Conservation (phyloP, 2,113 vertebrate species). For the Macrotis lagotis region DNA sequence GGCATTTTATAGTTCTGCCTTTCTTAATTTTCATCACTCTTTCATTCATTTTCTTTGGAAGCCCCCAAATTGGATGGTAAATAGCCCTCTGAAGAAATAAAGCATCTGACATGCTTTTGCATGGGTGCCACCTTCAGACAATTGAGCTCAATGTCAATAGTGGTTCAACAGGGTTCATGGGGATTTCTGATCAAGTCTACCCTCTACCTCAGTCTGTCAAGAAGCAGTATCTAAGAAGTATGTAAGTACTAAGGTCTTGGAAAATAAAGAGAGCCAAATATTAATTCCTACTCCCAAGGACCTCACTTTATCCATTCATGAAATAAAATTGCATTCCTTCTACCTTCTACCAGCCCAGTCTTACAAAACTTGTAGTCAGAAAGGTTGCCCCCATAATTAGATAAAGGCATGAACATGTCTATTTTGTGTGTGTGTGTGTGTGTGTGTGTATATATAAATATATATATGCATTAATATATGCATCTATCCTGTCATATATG, state of each 20-base stretch:
- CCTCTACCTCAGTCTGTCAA: too few relatives aligned
- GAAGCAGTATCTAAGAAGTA: too few relatives aligned
- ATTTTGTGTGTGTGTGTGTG: not conserved
- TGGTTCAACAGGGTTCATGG: not conserved
- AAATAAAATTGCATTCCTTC: not conserved
- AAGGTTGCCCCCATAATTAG: not conserved
- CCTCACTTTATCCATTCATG: not conserved
- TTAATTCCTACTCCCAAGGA: not conserved
- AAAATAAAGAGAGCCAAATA: not conserved
- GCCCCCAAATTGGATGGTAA: not conserved
- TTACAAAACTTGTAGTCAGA: not conserved
- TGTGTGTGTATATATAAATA: too few relatives aligned
- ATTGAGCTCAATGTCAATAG: not conserved
- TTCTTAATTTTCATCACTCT: conserved; percentile 14
- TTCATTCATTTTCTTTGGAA: not conserved
- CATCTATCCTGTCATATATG: not conserved
- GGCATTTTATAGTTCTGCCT: not conserved
- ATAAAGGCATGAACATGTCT: not conserved
- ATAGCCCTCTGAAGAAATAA: conserved; percentile 7
- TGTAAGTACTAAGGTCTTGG: not conserved
- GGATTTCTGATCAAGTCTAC: not conserved
- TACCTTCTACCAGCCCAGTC: not conserved
- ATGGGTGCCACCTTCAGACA: not conserved
- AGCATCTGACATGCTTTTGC: not conserved
- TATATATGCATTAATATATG: not conserved